Evolutionary conservation across 2,797 vertebrate species (phyloP).

Genomic region (Erethizon dorsatum): DNA sequence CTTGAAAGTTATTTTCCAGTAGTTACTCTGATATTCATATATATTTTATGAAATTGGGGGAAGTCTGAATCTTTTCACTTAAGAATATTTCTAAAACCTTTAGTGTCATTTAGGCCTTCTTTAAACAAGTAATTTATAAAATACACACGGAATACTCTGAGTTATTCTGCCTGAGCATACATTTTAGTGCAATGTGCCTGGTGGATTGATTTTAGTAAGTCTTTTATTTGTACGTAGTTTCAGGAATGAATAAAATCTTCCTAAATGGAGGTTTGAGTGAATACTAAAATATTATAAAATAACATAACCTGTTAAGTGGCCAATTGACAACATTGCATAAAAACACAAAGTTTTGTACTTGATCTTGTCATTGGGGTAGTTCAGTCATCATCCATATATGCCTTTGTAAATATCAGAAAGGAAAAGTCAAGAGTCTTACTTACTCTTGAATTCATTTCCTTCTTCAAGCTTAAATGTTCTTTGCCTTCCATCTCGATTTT

Average conservation of each 20-base stretch:
- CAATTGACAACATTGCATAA: neutral
- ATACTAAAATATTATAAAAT: slow-evolving; percentile 27
- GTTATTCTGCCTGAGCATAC: neutral
- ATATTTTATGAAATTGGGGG: neutral
- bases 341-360: neutral
- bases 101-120: neutral
- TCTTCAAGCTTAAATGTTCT: slow-evolving; percentile 37
- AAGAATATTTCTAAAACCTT: neutral
- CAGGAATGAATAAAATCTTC: slow-evolving; percentile 40
- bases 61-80: neutral
- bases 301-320: neutral
- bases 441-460: slow-evolving; percentile 60
- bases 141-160: neutral
- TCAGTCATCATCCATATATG: neutral
- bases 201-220: slow-evolving; percentile 19
- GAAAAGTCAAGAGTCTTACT: slow-evolving; percentile 29
- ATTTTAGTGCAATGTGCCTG: neutral
- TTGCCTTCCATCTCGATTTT: slow-evolving; percentile 70
- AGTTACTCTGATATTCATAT: neutral
- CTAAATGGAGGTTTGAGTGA: neutral
- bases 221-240: slow-evolving; percentile 35
- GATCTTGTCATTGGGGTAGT: neutral
- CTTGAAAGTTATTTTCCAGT: slow-evolving; percentile 20
- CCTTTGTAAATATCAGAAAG: slow-evolving; percentile 21
- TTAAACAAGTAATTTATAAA: slow-evolving; percentile 55